Evolutionary conservation across 35 echinoderm and acorn worm species (phyloP), one percentile per base, ranked within the genome.

Genomic region (Stichopus chloronotus): DNA sequence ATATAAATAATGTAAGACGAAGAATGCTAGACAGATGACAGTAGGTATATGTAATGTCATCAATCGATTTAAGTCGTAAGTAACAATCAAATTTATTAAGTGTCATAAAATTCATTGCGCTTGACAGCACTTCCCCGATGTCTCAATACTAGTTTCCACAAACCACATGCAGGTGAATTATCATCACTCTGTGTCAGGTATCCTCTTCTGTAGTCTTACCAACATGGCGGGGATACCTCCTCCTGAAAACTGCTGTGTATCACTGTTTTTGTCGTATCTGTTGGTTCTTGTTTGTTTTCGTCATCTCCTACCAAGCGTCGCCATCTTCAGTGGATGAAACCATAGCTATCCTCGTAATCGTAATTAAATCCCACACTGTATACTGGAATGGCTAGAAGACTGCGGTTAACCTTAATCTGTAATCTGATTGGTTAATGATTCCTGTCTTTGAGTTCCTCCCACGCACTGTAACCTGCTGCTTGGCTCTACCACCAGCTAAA

Each of bases 401-500:
- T 58, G 57, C 55, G 55, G 56, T 7, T 58, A 55, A 85, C 82
- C 55, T 16, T 58, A 85, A 85, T 7, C 55, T 12, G 82, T 59
- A 5, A 16, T 74, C 55, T 85, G 82, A 85, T 85, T 85, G 82
- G 82, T 85, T 21, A 58, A 85, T 85, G 55, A 22, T 56, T 58
- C 19, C 55, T 57, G 82, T 85, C 58, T 85, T 58, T 23, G 58
- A 85, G 82, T 85, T 85, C 17, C 56, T 85, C 82, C 82, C 58
- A 59, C 56, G 57, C 82, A 23, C 13, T 43, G 30, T 19, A 85
- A 85, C 82, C 82, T 85, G 82, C 82, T 85, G 55, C 69, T n/a
- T 19, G 30, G 69, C 69, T 74, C 82, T 85, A 85, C 82, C 82
- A 85, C 82, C 82, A 85, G 82, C 24, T 85, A 85, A 43, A 14